Percentiles rank a stretch among this genome's conserved stretches.
phyloP scores from a whole-genome alignment of 2,797 vertebrate species.

The Tiaroga cobitis region DNA sequence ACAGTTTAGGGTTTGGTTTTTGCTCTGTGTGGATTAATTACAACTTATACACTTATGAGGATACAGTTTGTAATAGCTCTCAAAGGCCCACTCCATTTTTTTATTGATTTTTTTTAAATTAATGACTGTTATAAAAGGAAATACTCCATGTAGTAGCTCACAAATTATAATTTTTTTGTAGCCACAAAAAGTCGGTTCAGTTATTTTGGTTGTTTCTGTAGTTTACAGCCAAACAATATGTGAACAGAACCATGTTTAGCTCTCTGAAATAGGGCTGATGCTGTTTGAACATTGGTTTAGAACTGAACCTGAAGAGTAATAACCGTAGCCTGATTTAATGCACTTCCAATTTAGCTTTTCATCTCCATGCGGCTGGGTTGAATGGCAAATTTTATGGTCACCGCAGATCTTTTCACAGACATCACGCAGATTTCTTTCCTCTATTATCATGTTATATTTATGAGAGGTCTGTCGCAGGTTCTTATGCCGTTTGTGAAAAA shows the following conservation, averaged over 20 bases:
- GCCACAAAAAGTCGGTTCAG: too few species aligned
- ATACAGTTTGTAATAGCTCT: neutral
- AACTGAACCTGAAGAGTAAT: neutral
- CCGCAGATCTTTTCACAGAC: constrained; percentile 21
- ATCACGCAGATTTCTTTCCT: neutral
- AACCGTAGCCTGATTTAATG: neutral
- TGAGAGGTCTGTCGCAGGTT: neutral
- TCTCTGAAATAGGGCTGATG: constrained; percentile 3
- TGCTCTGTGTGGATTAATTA: constrained; percentile 10
- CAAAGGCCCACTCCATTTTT: neutral
- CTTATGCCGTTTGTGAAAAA: neutral
- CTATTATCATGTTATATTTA: neutral
- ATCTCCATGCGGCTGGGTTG: neutral
- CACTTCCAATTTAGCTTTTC: constrained; percentile 14
- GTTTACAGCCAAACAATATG: neutral
- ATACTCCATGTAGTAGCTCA: neutral
- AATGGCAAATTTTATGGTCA: constrained; percentile 7
- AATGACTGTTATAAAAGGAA: neutral
- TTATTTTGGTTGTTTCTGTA: neutral
- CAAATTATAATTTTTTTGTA: neutral
- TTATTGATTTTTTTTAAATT: too few species aligned
- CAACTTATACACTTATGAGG: neutral
- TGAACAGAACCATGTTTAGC: neutral
- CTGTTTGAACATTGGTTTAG: neutral
- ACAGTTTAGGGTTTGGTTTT: neutral